Evolutionary conservation across 2,888 invertebrate species (phyloP), one percentile per base, ranked within the genome.

Genomic region (Trichopoda pennipes): DNA sequence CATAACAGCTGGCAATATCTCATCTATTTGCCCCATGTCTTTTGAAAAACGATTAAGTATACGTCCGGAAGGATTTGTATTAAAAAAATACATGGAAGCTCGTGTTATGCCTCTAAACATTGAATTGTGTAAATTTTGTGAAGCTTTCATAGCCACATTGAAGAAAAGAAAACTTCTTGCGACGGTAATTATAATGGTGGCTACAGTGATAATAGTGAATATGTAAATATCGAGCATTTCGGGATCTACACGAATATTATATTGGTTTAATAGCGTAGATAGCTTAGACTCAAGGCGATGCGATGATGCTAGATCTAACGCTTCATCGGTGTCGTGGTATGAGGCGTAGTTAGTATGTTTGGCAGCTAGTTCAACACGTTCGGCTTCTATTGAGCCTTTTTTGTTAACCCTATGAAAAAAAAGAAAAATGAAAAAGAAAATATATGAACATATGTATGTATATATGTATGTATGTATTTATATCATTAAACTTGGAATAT

Each of bases 41-140:
- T 97, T 97, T 0, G 97, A 95, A 91, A 98, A 97, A 28, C 98
- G 92, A 91, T 97, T 98, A 58, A 98, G 92, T 86, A 98, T 95
- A 58, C 95, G 92, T 0, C 96, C 96, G 0, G 95, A 95, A 0
- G 97, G 95, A 91, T 97, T 98, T 4, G 94, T 94, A 88, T 97
- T 96, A 92, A 98, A 98, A 92, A 98, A 98, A 23, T 94, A 92
- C 94, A 97, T 96, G 0, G 95, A 94, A 0, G 96, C 95, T 19
- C 95, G 93, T 3, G 96, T 95, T 21, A 98, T 94, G 35, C 95
- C 93, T n/a, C 92, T 91, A 90, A 97, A 97, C 97, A 98, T 97
- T 17, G 91, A 92, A 90, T 96, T 95, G 91, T 98, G 98, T 0
- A 98, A 92, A 4, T 92, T 93, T 4, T 93, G 94, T 0, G 97